Percentiles rank a stretch among this genome's conserved stretches.
These are phyloP conservation scores for Helicoverpa assulta DNA, from an alignment of 2,888 invertebrate genomes.

Conservation along the genomic window DNA sequence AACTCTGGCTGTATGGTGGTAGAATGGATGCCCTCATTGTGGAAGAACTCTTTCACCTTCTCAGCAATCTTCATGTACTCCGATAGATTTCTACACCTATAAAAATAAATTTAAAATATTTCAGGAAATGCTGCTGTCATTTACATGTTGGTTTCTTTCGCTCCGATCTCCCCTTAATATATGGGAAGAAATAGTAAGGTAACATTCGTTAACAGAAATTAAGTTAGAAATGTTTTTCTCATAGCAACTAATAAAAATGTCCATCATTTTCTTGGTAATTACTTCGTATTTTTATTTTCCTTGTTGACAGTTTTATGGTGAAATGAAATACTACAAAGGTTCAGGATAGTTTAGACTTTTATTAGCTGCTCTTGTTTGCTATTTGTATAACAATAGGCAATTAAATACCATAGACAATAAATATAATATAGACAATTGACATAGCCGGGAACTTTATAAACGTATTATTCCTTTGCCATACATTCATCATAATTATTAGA, in stretches of 20 bases:
- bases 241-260: too few relatives aligned
- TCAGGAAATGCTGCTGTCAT: background rate
- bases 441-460: too few relatives aligned
- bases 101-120: conserved; percentile 47
- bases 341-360: too few relatives aligned
- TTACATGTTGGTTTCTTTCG: background rate
- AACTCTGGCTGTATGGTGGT: conserved; percentile 99
- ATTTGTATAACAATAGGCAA: too few relatives aligned
- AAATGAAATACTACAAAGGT: too few relatives aligned
- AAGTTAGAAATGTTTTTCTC: too few relatives aligned
- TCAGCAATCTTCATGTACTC: conserved; percentile 99
- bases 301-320: too few relatives aligned
- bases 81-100: conserved; percentile 96
- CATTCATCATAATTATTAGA: background rate
- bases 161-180: background rate
- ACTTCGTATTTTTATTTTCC: too few relatives aligned
- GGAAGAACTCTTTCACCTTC: conserved; percentile 99
- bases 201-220: too few relatives aligned
- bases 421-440: background rate
- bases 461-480: background rate
- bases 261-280: too few relatives aligned
- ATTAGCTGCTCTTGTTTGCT: too few relatives aligned
- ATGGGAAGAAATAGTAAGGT: too few relatives aligned
- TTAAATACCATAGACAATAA: background rate
- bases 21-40: conserved; percentile 99